Percentiles rank a stretch among this genome's conserved stretches.
Conservation (phyloP, 2,888 invertebrate species). For the Hyposoter didymator region DNA sequence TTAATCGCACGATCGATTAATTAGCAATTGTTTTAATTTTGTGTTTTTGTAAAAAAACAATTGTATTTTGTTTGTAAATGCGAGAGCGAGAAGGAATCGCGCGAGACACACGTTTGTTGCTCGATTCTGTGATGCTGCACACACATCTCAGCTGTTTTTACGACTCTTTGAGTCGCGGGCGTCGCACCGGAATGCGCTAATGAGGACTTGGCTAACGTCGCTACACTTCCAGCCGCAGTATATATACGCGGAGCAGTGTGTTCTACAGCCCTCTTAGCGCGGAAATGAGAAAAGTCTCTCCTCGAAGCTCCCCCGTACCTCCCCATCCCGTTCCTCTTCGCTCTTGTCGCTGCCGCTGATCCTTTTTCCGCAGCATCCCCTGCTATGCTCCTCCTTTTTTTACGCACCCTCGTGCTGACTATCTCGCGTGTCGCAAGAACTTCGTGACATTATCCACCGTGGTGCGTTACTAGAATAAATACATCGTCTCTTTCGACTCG, state of each 20-base stretch:
- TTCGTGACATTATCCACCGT: constrained; percentile 50
- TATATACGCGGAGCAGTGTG: constrained; percentile 39
- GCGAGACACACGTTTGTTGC: constrained; percentile 65
- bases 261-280: constrained; percentile 16
- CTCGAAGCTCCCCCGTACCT: not conserved
- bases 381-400: not conserved
- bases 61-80: not conserved
- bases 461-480: constrained; percentile 50
- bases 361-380: constrained; percentile 37
- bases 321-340: not conserved
- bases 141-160: constrained; percentile 83
- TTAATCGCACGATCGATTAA: not conserved
- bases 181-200: constrained; percentile 84
- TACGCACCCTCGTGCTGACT: constrained; percentile 29
- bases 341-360: constrained; percentile 12
- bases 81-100: constrained; percentile 1
- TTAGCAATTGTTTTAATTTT: not conserved
- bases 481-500: constrained; percentile 30
- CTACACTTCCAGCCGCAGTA: constrained; percentile 74
- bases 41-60: not conserved
- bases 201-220: constrained; percentile 84
- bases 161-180: constrained; percentile 84
- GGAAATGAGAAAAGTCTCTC: constrained; percentile 38
- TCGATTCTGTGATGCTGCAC: constrained; percentile 39
- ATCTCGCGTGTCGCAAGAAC: constrained; percentile 12